Evolutionary conservation across 2,888 invertebrate genomes (phyloP).

Genomic region (Nymphalis polychloros): DNA sequence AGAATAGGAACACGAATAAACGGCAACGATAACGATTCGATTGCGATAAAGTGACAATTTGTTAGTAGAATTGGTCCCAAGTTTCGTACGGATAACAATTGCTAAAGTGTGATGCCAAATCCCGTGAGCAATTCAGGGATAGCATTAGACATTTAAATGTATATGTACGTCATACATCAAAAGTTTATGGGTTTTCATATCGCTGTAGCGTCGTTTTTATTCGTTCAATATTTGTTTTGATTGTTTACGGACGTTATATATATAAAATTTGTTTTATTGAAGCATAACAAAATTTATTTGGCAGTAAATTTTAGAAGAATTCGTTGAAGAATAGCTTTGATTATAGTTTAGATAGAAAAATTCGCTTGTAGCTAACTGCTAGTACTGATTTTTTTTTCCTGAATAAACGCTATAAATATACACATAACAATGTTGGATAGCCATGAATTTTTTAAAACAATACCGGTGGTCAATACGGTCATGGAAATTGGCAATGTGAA

Average conservation of each 20-base stretch:
- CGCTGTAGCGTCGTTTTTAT: conserved; percentile 12
- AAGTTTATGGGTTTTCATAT: conserved; percentile 1
- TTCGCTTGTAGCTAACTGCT: no score
- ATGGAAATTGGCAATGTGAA: no score
- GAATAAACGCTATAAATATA: no score
- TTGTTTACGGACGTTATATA: conserved; percentile 17
- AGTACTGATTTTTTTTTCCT: no score
- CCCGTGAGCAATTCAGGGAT: not conserved
- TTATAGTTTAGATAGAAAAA: no score
- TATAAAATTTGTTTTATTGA: conserved; percentile 29
- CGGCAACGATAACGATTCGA: no score
- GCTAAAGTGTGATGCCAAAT: not conserved
- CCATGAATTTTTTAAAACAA: no score
- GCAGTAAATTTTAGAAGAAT: conserved; percentile 1
- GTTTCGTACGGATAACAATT: not conserved
- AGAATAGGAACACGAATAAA: no score
- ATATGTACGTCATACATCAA: conserved; percentile 1
- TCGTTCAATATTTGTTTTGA: conserved; percentile 15
- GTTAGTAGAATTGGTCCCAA: no score
- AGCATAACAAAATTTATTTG: conserved; percentile 19
- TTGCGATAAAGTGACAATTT: no score
- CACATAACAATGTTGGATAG: no score
- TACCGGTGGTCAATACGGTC: no score
- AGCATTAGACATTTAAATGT: conserved; percentile 4
- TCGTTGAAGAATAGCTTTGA: not conserved